A percentile compares a stretch with the other conserved stretches of the same genome.
phyloP scores from a whole-genome alignment of 2,888 invertebrate species.

The Dolomedes plantarius region DNA sequence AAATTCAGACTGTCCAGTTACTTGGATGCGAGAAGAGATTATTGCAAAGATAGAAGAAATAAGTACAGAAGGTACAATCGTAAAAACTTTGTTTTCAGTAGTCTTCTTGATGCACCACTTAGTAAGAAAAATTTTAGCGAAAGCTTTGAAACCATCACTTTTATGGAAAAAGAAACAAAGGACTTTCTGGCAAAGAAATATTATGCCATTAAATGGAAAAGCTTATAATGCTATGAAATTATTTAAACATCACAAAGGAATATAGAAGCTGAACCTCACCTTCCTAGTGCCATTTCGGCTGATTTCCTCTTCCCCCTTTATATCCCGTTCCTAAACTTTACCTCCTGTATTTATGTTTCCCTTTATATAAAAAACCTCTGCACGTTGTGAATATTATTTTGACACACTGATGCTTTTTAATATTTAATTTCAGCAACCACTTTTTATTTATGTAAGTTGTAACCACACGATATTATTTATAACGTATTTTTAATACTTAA shows the following conservation, averaged over 20 bases:
- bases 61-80: no score
- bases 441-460: background rate
- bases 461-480: background rate
- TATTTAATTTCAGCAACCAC: background rate
- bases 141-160: background rate
- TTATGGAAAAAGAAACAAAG: background rate
- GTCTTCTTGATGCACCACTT: background rate
- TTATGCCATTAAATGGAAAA: no score
- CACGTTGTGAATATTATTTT: constrained; percentile 45
- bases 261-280: background rate
- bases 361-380: constrained; percentile 49
- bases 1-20: no score
- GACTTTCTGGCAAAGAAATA: no score
- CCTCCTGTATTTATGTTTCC: constrained; percentile 35
- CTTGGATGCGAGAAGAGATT: no score
- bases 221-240: no score
- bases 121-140: background rate
- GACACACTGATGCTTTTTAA: constrained; percentile 13
- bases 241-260: no score
- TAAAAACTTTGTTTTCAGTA: background rate
- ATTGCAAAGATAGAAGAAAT: no score
- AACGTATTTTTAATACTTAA: background rate
- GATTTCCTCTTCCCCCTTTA: background rate
- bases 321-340: constrained; percentile 15
- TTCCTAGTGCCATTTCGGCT: constrained; percentile 4